Conservation (phyloP, 1,140 invertebrate species). For the Diorhabda carinulata region DNA sequence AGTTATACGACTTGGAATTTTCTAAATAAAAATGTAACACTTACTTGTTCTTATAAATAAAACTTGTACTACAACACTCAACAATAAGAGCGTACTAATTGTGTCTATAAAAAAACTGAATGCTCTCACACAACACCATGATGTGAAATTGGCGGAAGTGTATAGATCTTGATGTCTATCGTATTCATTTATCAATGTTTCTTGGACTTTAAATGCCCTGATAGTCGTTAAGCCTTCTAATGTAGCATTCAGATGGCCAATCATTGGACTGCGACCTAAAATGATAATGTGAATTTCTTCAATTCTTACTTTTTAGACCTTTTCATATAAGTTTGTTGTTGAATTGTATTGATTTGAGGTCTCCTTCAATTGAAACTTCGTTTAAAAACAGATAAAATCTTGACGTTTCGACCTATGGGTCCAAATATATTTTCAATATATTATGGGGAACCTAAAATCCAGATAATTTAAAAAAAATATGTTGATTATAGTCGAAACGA, state of each 20-base stretch:
- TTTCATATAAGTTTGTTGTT: no score
- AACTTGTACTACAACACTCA: constrained; percentile 49
- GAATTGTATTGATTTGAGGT: no score
- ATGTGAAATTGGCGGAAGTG: constrained; percentile 61
- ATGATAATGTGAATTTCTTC: background rate
- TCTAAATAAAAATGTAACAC: constrained; percentile 54
- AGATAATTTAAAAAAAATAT: no score
- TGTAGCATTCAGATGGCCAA: constrained; percentile 62
- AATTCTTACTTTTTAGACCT: no score
- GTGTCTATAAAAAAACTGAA: constrained; percentile 67
- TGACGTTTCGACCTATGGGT: no score
- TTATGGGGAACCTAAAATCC: no score
- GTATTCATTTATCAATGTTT: constrained; percentile 73
- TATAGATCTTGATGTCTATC: constrained; percentile 72
- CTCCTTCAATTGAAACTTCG: no score
- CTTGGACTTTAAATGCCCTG: constrained; percentile 73
- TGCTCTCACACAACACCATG: constrained; percentile 56
- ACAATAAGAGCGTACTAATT: constrained; percentile 53
- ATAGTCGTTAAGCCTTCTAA: constrained; percentile 78
- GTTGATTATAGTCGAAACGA: no score
- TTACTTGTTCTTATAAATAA: constrained; percentile 49
- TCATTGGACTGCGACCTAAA: constrained; percentile 56
- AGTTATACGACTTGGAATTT: no score
- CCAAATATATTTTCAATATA: no score
- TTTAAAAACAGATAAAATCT: no score